phyloP scores from a whole-genome alignment of 2,113 vertebrate genomes.

The Mus musculus region GRCm39 chr11:45115001-45115500 shows the following conservation, averaged over 20 bases:
- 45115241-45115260: background rate
- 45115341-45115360: background rate
- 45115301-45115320: background rate
- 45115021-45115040: background rate
- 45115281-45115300: background rate
- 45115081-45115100: background rate
- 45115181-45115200: background rate
- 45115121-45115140: background rate
- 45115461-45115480: background rate
- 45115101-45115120: background rate
- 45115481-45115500: background rate
- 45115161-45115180: background rate
- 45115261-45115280: background rate
- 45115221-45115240: background rate
- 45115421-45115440: background rate
- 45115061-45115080: background rate
- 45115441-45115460: background rate
- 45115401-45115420: background rate
- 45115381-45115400: background rate
- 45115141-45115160: background rate
- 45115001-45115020: background rate
- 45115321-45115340: background rate
- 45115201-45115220: background rate
- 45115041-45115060: background rate
- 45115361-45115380: background rate